phyloP scores from a whole-genome alignment of 2,797 vertebrate genomes.

The Taenioides sp. region DNA sequence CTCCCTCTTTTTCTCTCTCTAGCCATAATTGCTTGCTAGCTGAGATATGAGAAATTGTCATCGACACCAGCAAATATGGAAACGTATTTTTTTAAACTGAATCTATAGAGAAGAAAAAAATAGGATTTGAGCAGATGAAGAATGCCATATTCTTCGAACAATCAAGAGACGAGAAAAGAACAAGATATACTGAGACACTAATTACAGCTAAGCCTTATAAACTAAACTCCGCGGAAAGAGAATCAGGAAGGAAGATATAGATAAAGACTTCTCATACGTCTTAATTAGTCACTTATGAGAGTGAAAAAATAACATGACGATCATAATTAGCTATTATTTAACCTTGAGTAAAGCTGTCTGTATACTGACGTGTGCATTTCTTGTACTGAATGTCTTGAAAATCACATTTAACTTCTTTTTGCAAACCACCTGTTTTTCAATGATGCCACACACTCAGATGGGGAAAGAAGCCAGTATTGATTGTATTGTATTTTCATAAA shows the following conservation, averaged over 20 bases:
- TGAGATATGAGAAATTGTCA: neutral
- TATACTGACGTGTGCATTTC: neutral
- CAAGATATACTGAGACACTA: neutral
- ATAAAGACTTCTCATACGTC: neutral
- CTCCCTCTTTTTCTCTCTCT: too few relatives aligned
- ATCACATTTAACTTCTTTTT: slow-evolving; percentile 29
- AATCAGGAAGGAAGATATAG: neutral
- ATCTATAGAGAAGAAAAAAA: neutral
- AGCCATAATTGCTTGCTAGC: neutral
- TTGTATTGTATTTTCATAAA: neutral
- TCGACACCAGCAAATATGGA: neutral
- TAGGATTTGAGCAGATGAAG: neutral
- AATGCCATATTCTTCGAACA: neutral
- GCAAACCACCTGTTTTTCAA: slow-evolving; percentile 30
- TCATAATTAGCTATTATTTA: neutral
- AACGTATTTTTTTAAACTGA: slow-evolving; percentile 34
- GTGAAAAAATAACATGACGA: neutral
- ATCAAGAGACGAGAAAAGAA: neutral
- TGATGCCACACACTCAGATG: neutral
- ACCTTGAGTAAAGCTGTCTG: neutral
- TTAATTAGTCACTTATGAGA: neutral
- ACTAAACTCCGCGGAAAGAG: neutral
- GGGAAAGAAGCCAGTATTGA: neutral
- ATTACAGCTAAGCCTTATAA: too few relatives aligned
- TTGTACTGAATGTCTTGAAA: neutral